A percentile compares a stretch with the other conserved stretches of the same genome.
Evolutionary conservation across 2,113 vertebrate species (phyloP).

Genomic region (Nothobranchius furzeri): DNA sequence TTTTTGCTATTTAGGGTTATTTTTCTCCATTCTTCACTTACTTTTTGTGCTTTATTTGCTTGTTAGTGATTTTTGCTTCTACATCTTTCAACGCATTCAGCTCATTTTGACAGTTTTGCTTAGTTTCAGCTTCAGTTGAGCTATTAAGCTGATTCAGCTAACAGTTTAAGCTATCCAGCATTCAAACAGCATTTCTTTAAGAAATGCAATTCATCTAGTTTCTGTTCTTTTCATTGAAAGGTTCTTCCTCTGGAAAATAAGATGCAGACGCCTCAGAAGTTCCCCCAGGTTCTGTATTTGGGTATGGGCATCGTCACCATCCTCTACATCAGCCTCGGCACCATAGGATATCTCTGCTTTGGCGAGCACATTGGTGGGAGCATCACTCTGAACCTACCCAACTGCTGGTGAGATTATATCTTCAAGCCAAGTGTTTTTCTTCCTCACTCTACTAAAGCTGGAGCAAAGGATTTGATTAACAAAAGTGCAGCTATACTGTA

Average conservation of each 20-base stretch:
- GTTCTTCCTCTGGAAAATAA: constrained; percentile 96
- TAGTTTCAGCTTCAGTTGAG: no score
- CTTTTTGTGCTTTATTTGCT: no score
- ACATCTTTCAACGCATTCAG: no score
- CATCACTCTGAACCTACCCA: constrained; percentile 94
- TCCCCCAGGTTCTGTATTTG: constrained; percentile 83
- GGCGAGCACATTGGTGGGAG: constrained; percentile 84
- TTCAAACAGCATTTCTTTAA: no score
- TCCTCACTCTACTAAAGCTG: not conserved
- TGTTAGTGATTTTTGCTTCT: no score
- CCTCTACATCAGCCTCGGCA: constrained; percentile 89
- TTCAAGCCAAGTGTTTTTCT: not conserved
- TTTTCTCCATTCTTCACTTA: no score
- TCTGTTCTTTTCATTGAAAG: constrained; percentile 66
- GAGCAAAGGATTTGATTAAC: not conserved
- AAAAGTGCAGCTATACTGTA: no score
- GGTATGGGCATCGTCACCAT: constrained; percentile 89
- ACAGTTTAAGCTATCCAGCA: no score
- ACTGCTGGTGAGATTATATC: constrained; percentile 88
- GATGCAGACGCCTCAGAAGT: constrained; percentile 89
- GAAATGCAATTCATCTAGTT: not conserved
- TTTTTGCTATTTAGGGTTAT: no score
- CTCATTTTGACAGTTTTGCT: no score
- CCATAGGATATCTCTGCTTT: constrained; percentile 91
- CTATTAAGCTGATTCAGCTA: no score